Evolutionary conservation across 2,113 vertebrate genomes (phyloP).

Genomic region (Taurulus bubalis): DNA sequence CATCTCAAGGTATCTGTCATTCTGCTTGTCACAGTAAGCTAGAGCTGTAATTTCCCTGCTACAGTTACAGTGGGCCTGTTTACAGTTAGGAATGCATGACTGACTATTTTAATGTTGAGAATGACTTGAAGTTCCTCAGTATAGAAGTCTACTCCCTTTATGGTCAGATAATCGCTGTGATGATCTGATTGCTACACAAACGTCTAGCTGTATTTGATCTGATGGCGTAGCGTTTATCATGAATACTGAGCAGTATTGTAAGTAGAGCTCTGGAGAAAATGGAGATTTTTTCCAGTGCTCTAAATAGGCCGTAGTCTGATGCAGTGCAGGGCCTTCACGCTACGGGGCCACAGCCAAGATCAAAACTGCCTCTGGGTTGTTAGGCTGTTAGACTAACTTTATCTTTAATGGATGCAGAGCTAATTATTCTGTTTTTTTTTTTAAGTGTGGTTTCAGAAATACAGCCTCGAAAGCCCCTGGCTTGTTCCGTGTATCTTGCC

Average conservation of each 20-base stretch:
- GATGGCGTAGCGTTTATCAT: conserved; percentile 25
- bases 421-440: conserved; percentile 42
- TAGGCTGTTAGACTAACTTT: conserved; percentile 36
- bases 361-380: conserved; percentile 19
- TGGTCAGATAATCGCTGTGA: conserved; percentile 31
- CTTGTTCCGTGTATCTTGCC: conserved; percentile 53
- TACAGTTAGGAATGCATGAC: conserved; percentile 19
- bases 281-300: conserved; percentile 31
- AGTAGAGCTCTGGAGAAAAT: conserved; percentile 13
- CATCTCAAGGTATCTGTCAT: background rate
- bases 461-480: conserved; percentile 39
- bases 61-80: background rate
- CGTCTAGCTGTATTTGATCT: conserved; percentile 38
- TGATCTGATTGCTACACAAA: conserved; percentile 32
- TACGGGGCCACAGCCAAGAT: conserved; percentile 26
- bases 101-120: conserved; percentile 15
- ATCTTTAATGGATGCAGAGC: conserved; percentile 35
- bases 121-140: conserved; percentile 15
- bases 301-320: conserved; percentile 1
- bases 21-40: conserved; percentile 11
- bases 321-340: conserved; percentile 14
- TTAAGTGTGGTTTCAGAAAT: conserved; percentile 47
- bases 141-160: conserved; percentile 14
- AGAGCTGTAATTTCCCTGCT: background rate
- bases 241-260: conserved; percentile 21